Percentiles rank a stretch among this genome's conserved stretches.
Evolutionary conservation across 1,140 invertebrate genomes (phyloP).

Genomic region (Onthophagus taurus): DNA sequence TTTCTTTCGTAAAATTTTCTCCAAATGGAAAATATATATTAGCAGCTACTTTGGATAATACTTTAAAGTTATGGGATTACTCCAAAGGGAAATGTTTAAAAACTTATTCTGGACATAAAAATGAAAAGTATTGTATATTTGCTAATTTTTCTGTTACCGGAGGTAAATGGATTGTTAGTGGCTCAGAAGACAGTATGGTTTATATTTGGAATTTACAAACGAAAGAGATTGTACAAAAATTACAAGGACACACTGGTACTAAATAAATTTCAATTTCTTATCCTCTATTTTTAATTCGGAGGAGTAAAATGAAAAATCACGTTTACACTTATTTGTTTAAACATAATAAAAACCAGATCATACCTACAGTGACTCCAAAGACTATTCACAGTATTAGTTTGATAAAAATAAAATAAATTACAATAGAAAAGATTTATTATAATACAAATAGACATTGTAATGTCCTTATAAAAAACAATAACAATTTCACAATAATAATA

Average conservation of each 20-base stretch:
- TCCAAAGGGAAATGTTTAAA: slow-evolving; percentile 96
- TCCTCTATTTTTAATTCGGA: too few species aligned
- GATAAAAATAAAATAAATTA: too few species aligned
- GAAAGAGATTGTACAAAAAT: slow-evolving; percentile 98
- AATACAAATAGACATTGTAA: too few species aligned
- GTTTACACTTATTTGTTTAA: too few species aligned
- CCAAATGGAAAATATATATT: slow-evolving; percentile 99
- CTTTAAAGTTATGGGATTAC: slow-evolving; percentile 98
- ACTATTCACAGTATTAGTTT: too few species aligned
- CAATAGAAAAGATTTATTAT: too few species aligned
- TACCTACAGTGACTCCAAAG: too few species aligned
- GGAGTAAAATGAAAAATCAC: too few species aligned
- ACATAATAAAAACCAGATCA: too few species aligned
- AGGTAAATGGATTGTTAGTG: slow-evolving; percentile 99
- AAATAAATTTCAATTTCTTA: too few species aligned
- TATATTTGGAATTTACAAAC: slow-evolving; percentile 99
- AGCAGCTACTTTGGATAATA: slow-evolving; percentile 96
- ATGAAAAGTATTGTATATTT: slow-evolving; percentile 99
- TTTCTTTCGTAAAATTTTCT: slow-evolving; percentile 99
- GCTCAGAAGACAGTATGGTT: slow-evolving; percentile 97
- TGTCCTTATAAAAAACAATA: too few species aligned
- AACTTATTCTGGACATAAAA: slow-evolving; percentile 95
- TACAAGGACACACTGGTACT: slow-evolving; percentile 89
- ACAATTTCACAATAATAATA: too few species aligned
- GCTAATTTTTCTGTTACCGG: slow-evolving; percentile 99